Evolutionary conservation across 1,140 invertebrate species (phyloP).

Genomic region (Pollicipes pollicipes): DNA sequence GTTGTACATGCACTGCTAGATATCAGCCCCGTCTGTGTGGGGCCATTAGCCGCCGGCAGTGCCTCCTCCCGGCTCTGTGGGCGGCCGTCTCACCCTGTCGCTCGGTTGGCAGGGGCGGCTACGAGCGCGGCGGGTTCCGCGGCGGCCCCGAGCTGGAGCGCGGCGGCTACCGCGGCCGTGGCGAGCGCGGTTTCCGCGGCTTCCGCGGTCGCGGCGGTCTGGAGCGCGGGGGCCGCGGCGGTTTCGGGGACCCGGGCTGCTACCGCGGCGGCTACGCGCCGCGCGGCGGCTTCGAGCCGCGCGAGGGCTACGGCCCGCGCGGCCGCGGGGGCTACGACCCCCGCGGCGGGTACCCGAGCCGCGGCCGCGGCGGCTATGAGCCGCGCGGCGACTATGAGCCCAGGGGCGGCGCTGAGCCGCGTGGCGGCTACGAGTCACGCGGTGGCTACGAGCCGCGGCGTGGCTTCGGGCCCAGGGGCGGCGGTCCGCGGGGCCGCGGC

Average conservation of each 20-base stretch:
- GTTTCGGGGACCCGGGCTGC: too few species aligned
- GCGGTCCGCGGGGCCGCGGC: too few species aligned
- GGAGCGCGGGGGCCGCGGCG: too few species aligned
- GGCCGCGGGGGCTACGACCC: too few species aligned
- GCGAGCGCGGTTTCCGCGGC: neutral
- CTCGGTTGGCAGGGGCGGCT: neutral
- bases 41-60: too few species aligned
- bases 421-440: too few species aligned
- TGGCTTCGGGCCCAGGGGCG: neutral
- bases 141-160: neutral
- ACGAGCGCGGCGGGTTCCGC: neutral
- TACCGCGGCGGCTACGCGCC: neutral
- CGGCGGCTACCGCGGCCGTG: neutral
- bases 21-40: too few species aligned
- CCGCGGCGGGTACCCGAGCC: neutral
- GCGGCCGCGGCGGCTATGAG: neutral
- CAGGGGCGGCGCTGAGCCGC: neutral
- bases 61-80: too few species aligned
- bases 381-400: neutral
- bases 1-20: too few species aligned
- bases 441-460: neutral
- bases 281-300: neutral
- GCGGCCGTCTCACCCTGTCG: too few species aligned
- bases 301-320: neutral
- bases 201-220: neutral